phyloP scores from a whole-genome alignment of 2,113 vertebrate genomes.

The Trematocara variabile region DNA sequence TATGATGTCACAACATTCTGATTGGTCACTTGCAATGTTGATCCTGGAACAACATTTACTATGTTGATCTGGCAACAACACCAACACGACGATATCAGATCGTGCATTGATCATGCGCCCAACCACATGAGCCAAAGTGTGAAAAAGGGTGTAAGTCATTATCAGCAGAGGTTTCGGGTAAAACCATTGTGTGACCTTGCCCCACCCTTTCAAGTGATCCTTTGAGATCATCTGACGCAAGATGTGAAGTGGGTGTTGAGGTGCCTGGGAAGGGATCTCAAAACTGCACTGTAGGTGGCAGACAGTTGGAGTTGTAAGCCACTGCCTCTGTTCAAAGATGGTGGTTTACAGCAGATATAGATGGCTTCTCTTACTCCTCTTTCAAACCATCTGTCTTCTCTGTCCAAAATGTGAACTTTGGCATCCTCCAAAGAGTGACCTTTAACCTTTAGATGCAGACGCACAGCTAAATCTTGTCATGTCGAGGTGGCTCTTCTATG shows the following conservation, averaged over 20 bases:
- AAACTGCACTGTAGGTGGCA: neutral
- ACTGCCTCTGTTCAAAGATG: neutral
- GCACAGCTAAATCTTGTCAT: accelerated
- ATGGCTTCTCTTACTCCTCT: neutral
- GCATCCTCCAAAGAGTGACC: neutral
- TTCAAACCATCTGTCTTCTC: neutral
- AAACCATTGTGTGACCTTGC: neutral
- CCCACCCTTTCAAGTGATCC: neutral
- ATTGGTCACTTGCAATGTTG: too few species aligned
- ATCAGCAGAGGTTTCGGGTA: neutral
- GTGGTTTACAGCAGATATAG: neutral
- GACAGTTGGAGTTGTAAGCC: neutral
- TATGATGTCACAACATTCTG: too few species aligned
- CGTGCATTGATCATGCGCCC: neutral
- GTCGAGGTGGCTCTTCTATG: neutral
- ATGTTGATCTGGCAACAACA: neutral
- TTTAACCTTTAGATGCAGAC: neutral
- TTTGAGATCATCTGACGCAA: neutral
- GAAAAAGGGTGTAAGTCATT: neutral
- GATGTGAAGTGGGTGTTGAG: neutral
- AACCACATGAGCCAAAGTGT: neutral
- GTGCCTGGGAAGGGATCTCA: neutral
- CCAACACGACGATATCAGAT: too few species aligned
- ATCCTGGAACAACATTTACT: too few species aligned
- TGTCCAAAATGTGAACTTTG: neutral